These are phyloP conservation scores for Sisor rabdophorus DNA, from an alignment of 2,113 vertebrate species.

Conservation along the genomic window DNA sequence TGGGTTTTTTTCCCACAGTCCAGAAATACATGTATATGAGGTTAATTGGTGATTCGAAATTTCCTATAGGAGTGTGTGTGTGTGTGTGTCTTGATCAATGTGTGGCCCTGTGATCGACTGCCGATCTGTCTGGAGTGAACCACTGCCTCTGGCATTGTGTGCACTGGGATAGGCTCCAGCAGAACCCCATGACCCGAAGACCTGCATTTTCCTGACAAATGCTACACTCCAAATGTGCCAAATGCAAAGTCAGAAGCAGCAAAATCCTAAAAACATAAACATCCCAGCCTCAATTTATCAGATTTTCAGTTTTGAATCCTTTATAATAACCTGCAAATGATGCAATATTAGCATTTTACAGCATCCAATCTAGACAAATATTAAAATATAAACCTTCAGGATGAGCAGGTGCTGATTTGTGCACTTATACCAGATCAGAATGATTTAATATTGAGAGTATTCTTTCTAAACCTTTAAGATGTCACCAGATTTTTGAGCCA, in stretches of 20 bases:
- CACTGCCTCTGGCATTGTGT: no score
- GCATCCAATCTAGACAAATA: neutral
- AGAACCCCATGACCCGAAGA: no score
- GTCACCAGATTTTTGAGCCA: neutral
- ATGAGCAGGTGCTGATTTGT: no score
- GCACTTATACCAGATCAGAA: neutral
- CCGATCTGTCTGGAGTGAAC: no score
- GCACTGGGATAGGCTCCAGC: no score
- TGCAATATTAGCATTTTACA: neutral
- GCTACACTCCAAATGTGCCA: neutral
- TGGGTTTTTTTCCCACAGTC: no score
- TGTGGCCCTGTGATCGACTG: no score
- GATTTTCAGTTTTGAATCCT: slow-evolving; percentile 2
- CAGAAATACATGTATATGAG: no score
- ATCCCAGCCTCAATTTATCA: neutral
- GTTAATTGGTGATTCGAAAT: no score
- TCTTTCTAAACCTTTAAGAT: neutral
- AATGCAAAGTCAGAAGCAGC: slow-evolving; percentile 4
- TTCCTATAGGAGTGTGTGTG: no score
- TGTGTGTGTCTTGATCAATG: no score
- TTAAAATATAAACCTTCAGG: neutral
- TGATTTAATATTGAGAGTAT: no score
- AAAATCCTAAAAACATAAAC: neutral
- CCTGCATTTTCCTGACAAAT: slow-evolving; percentile 10
- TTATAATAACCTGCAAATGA: slow-evolving; percentile 3